phyloP scores from a whole-genome alignment of 2,888 invertebrate genomes.

The Lacanobia wlatinum region DNA sequence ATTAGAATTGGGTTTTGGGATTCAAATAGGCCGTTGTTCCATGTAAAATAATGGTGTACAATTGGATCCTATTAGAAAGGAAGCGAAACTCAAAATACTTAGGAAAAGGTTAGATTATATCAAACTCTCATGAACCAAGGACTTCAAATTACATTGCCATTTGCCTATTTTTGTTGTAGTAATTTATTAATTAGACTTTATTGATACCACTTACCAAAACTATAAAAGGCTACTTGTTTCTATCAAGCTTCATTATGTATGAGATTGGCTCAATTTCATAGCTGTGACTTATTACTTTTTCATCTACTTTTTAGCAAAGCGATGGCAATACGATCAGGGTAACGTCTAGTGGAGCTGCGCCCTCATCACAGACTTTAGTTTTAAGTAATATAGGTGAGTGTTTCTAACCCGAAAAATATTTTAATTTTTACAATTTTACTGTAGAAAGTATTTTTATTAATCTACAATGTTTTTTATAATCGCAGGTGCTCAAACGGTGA shows the following conservation, averaged over 20 bases:
- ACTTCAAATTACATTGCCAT: too few relatives aligned
- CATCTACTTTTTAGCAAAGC: constrained; percentile 75
- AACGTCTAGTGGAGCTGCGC: constrained; percentile 77
- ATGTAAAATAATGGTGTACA: too few relatives aligned
- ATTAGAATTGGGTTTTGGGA: not conserved
- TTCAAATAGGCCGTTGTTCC: not conserved
- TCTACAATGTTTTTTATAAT: constrained; percentile 19
- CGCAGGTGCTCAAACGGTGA: constrained; percentile 81
- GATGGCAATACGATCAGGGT: constrained; percentile 84
- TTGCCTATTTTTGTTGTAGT: too few relatives aligned
- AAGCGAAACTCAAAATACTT: too few relatives aligned
- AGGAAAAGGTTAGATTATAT: too few relatives aligned
- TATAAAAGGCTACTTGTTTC: not conserved
- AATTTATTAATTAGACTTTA: not conserved
- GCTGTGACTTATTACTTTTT: not conserved
- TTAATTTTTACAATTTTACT: not conserved
- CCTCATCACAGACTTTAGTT: constrained; percentile 86
- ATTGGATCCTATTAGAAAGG: too few relatives aligned
- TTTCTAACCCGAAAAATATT: not conserved
- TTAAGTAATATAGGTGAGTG: constrained; percentile 86
- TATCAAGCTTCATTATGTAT: not conserved
- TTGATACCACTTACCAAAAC: not conserved
- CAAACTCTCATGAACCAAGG: too few relatives aligned
- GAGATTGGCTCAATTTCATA: not conserved
- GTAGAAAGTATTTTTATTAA: not conserved